These are phyloP conservation scores for Melanostoma mellinum DNA, from an alignment of 2,888 invertebrate genomes.

Conservation along the genomic window DNA sequence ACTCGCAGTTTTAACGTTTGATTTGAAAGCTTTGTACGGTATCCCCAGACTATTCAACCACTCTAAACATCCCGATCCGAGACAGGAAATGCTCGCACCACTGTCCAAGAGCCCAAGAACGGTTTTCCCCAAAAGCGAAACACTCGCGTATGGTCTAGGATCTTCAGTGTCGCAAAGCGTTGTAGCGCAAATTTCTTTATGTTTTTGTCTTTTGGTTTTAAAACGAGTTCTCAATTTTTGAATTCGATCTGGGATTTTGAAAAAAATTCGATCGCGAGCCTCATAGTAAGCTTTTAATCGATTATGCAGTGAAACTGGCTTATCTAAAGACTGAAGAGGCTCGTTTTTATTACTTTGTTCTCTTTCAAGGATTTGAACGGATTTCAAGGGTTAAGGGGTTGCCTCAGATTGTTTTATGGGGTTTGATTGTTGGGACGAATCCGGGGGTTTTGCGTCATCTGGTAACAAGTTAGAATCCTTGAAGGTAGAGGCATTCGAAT, in stretches of 20 bases:
- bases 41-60: neutral
- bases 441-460: neutral
- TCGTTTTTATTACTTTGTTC: neutral
- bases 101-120: neutral
- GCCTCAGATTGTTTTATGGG: neutral
- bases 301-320: neutral
- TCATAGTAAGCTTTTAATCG: neutral
- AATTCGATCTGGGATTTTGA: neutral
- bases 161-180: neutral
- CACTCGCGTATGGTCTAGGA: conserved; percentile 4
- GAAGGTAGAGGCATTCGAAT: no score
- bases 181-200: neutral
- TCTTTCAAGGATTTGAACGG: neutral
- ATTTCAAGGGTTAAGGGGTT: neutral
- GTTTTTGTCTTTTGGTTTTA: neutral
- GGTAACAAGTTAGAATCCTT: neutral
- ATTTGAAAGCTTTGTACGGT: neutral
- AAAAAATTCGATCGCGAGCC: neutral
- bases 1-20: conserved; percentile 5
- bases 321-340: no score
- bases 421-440: neutral
- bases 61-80: conserved; percentile 7
- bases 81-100: neutral
- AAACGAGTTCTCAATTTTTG: neutral
- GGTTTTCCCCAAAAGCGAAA: neutral